phyloP scores from a whole-genome alignment of 2,797 vertebrate species.

The Hoplostethus mediterraneus region DNA sequence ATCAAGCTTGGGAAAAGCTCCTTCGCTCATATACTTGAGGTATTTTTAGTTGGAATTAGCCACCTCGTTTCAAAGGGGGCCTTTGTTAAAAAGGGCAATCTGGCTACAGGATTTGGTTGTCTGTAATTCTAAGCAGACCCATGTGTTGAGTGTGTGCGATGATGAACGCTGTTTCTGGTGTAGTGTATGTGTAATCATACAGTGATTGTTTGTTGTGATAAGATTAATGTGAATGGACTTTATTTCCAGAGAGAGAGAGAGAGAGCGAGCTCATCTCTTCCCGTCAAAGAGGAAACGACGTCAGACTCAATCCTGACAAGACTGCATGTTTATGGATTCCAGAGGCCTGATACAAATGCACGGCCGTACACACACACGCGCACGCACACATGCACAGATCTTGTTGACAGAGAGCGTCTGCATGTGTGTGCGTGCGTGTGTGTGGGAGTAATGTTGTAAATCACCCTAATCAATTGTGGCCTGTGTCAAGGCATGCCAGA shows the following conservation, averaged over 20 bases:
- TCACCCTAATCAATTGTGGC: constrained; percentile 77
- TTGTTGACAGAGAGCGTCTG: constrained; percentile 17
- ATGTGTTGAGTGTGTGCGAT: background rate
- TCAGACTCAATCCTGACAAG: constrained; percentile 66
- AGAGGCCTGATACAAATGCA: constrained; percentile 65
- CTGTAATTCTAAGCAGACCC: constrained; percentile 13
- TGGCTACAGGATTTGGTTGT: background rate
- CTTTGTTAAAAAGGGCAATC: constrained; percentile 16
- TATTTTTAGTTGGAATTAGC: constrained; percentile 31
- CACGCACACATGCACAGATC: constrained; percentile 28
- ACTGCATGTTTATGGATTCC: constrained; percentile 86
- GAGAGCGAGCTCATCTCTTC: constrained; percentile 23
- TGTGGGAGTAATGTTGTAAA: constrained; percentile 69
- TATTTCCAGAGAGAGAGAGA: background rate
- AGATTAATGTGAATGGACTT: no score
- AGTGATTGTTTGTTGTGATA: no score
- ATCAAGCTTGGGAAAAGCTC: constrained; percentile 33
- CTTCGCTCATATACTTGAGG: background rate
- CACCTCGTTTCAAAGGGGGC: constrained; percentile 6
- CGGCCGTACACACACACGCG: background rate
- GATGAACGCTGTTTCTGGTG: background rate
- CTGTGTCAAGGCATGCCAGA: constrained; percentile 77
- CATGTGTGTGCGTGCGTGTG: constrained; percentile 16
- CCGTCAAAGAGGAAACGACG: constrained; percentile 48
- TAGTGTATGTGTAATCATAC: no score